Evolutionary conservation across 2,797 vertebrate genomes (phyloP).

Genomic region (Muscicapa striata): DNA sequence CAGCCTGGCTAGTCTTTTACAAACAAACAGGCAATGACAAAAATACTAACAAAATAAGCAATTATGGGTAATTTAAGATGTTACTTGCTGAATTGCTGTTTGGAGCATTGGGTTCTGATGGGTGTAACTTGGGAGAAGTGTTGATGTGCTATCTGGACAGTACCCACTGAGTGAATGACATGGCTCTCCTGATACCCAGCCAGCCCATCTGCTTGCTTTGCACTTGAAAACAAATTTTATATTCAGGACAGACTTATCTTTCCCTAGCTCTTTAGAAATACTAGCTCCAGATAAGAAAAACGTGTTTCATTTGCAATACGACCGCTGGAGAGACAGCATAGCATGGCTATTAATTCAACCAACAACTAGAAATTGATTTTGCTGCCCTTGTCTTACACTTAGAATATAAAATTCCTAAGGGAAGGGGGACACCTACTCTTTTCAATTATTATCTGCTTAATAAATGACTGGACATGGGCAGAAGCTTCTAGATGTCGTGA

Average conservation of each 20-base stretch:
- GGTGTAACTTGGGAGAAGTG: not conserved
- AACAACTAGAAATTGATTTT: constrained; percentile 4
- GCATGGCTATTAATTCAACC: not conserved
- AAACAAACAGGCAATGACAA: constrained; percentile 42
- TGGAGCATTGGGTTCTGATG: not conserved
- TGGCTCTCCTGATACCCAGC: not conserved
- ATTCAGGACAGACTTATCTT: constrained; percentile 18
- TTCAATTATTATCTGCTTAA: not conserved
- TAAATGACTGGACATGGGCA: not conserved
- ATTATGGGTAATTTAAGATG: constrained; percentile 38
- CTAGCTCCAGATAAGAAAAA: not conserved
- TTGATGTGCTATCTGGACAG: constrained; percentile 59
- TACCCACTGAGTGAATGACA: constrained; percentile 27
- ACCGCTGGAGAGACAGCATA: not conserved
- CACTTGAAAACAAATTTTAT: constrained; percentile 37
- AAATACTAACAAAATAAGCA: constrained; percentile 14
- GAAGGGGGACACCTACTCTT: not conserved
- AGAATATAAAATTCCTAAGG: not conserved
- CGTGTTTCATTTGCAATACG: not conserved
- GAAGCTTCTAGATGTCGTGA: not conserved
- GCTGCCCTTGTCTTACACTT: not conserved
- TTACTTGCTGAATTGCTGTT: constrained; percentile 3
- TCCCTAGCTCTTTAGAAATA: constrained; percentile 11
- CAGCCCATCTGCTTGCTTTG: constrained; percentile 57
- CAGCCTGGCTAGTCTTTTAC: constrained; percentile 52